These are phyloP conservation scores for Semotilus atromaculatus DNA, from an alignment of 2,797 vertebrate species.

Conservation along the genomic window DNA sequence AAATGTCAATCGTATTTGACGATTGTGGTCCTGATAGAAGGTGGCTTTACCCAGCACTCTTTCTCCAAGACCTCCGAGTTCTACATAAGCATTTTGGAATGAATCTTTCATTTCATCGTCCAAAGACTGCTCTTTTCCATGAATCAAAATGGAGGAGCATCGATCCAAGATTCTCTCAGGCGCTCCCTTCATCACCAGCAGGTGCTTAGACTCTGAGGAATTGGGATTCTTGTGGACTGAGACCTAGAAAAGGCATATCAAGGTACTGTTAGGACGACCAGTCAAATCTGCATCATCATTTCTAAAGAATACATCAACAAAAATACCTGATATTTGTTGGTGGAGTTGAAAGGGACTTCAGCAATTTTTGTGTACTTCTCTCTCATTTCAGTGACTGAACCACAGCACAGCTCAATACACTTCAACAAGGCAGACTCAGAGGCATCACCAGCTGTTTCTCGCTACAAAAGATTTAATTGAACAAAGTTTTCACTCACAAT, in stretches of 20 bases:
- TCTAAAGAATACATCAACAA: not conserved
- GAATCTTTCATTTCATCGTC: conserved; percentile 93
- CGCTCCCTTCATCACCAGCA: conserved; percentile 97
- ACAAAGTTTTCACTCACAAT: not conserved
- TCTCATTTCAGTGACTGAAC: conserved; percentile 87
- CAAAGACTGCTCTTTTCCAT: conserved; percentile 88
- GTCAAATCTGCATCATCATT: not conserved
- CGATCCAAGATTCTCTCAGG: conserved; percentile 94
- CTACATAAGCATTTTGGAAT: conserved; percentile 94
- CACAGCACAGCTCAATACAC: conserved; percentile 94
- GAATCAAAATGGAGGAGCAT: conserved; percentile 87
- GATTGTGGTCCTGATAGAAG: too few species aligned
- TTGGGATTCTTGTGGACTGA: conserved; percentile 91
- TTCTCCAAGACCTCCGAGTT: conserved; percentile 93
- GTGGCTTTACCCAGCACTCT: conserved; percentile 86
- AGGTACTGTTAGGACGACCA: not conserved
- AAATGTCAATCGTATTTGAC: too few species aligned
- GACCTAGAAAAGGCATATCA: conserved; percentile 73
- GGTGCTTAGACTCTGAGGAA: conserved; percentile 82
- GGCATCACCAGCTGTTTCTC: conserved; percentile 92
- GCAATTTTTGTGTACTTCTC: conserved; percentile 84
- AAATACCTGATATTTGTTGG: conserved; percentile 95
- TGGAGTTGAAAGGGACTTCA: conserved; percentile 97
- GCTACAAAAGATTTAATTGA: conserved; percentile 70
- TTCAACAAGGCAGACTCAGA: conserved; percentile 94